A percentile compares a stretch with the other conserved stretches of the same genome.
Evolutionary conservation across 1,140 invertebrate genomes (phyloP).

Genomic region (Bombus ignitus): DNA sequence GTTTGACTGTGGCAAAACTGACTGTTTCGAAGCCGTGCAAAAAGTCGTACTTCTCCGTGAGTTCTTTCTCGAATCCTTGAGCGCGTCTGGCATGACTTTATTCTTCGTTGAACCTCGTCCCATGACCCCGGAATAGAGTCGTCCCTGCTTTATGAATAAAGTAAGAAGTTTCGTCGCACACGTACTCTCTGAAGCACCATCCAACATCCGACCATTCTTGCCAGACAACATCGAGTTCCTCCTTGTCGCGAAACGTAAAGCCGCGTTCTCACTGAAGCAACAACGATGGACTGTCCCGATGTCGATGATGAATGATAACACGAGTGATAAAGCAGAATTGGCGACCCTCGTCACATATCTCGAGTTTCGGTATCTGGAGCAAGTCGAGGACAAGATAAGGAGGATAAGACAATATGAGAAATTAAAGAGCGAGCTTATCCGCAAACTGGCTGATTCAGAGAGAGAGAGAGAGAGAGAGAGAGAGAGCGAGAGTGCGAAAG

Average conservation of each 20-base stretch:
- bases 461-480: too few relatives aligned
- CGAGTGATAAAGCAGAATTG: too few relatives aligned
- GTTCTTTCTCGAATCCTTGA: background rate
- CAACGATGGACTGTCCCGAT: background rate
- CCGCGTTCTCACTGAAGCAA: background rate
- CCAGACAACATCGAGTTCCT: conserved; percentile 17
- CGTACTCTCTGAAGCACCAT: conserved; percentile 14
- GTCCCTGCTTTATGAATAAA: conserved; percentile 71
- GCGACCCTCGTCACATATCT: too few relatives aligned
- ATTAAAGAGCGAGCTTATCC: too few relatives aligned
- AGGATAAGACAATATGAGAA: too few relatives aligned
- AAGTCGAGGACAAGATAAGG: too few relatives aligned
- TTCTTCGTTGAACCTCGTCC: background rate
- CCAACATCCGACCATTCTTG: conserved; percentile 10
- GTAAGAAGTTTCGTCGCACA: conserved; percentile 57
- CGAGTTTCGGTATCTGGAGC: too few relatives aligned
- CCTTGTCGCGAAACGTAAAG: conserved; percentile 17
- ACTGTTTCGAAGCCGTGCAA: background rate
- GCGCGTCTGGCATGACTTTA: conserved; percentile 3
- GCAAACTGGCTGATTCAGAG: too few relatives aligned
- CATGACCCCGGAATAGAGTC: conserved; percentile 18
- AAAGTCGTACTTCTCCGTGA: background rate
- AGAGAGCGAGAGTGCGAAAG: too few relatives aligned
- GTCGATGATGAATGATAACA: too few relatives aligned
- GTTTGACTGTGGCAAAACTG: background rate